Base-by-base conservation (phyloP, 2,113 vertebrate genomes). In the Colinus virginianus region DNA sequence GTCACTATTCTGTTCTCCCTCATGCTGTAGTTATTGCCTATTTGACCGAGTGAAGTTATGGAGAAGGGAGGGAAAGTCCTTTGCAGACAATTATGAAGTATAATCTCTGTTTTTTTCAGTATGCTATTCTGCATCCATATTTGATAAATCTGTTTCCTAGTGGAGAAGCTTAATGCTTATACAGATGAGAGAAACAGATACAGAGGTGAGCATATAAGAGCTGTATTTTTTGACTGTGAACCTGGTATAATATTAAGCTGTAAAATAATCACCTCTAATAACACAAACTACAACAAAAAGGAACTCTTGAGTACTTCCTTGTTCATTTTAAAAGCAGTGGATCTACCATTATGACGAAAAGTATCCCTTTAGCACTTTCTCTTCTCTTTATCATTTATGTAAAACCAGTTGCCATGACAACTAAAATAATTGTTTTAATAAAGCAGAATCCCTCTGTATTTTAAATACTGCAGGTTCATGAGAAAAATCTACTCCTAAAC, bases 381-480 rank as follows among this genome's bases (percentile, higher is more conserved):
- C n/a, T 78, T 91, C 59, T 77, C n/a, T 78, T 91, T 55, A 91
- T 90, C 72, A 90, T 86, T 94, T 91, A 63, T 81, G 58, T 78
- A 87, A 88, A 63, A 80, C 32, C 42, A 90, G 90, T 88, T 96
- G 82, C 87, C 2, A 0, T 90, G 89, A 86, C 85, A 94, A 87
- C 78, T 63, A 40, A 90, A 94, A 81, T 8, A 94, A 94, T 34
- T 82, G 49, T 78, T 94, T 88, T 87, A 91, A 90, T 93, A 91
- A 95, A 81, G 48, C 38, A 13, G 45, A 23, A 22, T 18, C 32
- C n/a, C 46, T 40, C n/a, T 55, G 13, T 66, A 82, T 49, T 88
- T 88, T 76, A 84, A 87, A 76, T 28, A 58, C 18, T 76, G 22
- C 45, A 90, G 42, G 48, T 42, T 95, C 58, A 45, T 18, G 36